These are phyloP conservation scores for Oikopleura albicans DNA, from an alignment of 23 tunicate genomes.

Conservation along the genomic window DNA sequence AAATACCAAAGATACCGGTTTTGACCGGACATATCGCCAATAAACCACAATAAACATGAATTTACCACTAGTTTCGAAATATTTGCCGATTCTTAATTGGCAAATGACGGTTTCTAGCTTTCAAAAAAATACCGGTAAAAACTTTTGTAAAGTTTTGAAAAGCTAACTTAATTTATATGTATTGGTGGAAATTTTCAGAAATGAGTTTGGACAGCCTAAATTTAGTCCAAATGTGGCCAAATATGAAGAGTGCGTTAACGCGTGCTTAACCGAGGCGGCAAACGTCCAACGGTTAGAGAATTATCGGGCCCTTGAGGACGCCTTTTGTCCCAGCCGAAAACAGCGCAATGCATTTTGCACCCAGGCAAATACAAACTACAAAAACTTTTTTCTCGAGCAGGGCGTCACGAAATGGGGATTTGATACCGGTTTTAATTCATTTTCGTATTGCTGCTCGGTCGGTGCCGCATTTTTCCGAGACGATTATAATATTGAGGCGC, in stretches of 20 bases:
- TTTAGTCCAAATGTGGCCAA: neutral
- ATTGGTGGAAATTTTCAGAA: too few species aligned
- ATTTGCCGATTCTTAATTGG: too few species aligned
- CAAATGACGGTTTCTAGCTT: too few species aligned
- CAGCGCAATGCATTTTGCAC: neutral
- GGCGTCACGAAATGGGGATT: conserved; percentile 3
- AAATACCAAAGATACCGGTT: too few species aligned
- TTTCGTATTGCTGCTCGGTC: neutral
- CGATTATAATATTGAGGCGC: conserved; percentile 15
- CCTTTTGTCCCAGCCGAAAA: neutral
- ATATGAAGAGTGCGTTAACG: neutral
- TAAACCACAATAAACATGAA: too few species aligned
- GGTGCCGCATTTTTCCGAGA: conserved; percentile 12
- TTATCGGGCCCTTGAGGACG: neutral
- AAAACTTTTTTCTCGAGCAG: neutral
- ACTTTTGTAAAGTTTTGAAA: too few species aligned
- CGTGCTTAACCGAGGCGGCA: neutral
- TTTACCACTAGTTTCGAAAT: too few species aligned
- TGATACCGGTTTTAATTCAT: neutral
- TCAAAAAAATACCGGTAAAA: too few species aligned
- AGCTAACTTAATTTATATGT: too few species aligned
- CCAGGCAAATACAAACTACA: neutral
- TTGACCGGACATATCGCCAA: too few species aligned
- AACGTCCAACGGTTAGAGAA: neutral
- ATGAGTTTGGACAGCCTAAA: too few species aligned